Percentiles rank a stretch among this genome's conserved stretches.
Conservation (phyloP, 2,797 vertebrate genomes). For the Tenualosa ilisha region DNA sequence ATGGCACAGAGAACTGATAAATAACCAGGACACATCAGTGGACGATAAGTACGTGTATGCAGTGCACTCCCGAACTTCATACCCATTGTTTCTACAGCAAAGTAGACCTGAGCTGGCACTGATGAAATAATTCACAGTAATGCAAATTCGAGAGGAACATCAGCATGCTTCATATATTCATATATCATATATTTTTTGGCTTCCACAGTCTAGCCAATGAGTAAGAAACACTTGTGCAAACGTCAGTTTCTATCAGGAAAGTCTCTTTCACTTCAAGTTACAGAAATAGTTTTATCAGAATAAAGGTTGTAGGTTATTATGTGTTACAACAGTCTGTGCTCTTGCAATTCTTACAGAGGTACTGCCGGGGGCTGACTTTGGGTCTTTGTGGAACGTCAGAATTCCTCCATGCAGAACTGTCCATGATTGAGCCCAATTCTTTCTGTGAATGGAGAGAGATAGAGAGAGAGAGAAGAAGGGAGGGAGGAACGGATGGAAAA, state of each 20-base stretch:
- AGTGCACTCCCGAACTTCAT: not conserved
- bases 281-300: not conserved
- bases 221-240: no score
- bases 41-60: no score
- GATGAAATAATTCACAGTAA: no score
- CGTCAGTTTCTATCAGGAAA: not conserved
- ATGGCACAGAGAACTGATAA: no score
- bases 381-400: conserved; percentile 94
- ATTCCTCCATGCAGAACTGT: conserved; percentile 88
- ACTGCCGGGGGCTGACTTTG: conserved; percentile 77
- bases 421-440: conserved; percentile 93
- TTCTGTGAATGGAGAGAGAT: conserved; percentile 65
- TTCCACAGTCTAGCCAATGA: no score
- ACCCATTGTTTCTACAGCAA: no score
- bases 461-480: not conserved
- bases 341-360: conserved; percentile 72
- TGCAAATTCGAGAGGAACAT: no score
- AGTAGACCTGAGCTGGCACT: no score
- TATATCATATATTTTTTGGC: no score
- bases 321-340: not conserved
- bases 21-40: no score
- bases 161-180: no score
- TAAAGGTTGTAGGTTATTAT: not conserved
- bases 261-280: not conserved
- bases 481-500: not conserved